A percentile compares a stretch with the other conserved stretches of the same genome.
Conservation (phyloP, 2,113 vertebrate genomes). For the Phaethon lepturus region DNA sequence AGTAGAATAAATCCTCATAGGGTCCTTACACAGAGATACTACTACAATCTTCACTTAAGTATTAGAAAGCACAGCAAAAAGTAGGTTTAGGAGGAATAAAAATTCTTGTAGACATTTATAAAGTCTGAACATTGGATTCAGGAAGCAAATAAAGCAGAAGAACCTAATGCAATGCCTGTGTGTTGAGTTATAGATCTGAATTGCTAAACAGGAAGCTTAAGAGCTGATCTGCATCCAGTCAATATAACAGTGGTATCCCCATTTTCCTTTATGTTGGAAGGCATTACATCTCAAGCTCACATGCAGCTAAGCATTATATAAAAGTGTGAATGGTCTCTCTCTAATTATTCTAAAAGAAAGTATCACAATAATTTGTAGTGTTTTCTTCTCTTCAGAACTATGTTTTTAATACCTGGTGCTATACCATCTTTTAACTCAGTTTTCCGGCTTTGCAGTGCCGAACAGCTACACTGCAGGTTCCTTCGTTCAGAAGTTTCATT, state of each 20-base stretch:
- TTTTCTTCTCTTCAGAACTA: background rate
- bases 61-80: background rate
- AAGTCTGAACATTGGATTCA: background rate
- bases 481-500: slow-evolving; percentile 4
- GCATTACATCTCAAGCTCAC: background rate
- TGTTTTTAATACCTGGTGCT: background rate
- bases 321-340: background rate
- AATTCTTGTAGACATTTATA: background rate
- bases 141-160: background rate
- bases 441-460: background rate
- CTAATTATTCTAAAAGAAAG: background rate
- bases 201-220: background rate
- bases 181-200: background rate
- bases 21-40: background rate
- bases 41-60: background rate
- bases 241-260: background rate
- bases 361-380: background rate
- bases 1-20: background rate
- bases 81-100: background rate
- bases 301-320: background rate
- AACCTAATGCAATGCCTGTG: background rate
- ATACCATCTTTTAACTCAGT: background rate
- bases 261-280: background rate
- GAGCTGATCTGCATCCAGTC: background rate
- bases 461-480: fast-evolving